Base-by-base conservation (phyloP, 1,140 invertebrate species). In the Zaprionus kolodkinae region DNA sequence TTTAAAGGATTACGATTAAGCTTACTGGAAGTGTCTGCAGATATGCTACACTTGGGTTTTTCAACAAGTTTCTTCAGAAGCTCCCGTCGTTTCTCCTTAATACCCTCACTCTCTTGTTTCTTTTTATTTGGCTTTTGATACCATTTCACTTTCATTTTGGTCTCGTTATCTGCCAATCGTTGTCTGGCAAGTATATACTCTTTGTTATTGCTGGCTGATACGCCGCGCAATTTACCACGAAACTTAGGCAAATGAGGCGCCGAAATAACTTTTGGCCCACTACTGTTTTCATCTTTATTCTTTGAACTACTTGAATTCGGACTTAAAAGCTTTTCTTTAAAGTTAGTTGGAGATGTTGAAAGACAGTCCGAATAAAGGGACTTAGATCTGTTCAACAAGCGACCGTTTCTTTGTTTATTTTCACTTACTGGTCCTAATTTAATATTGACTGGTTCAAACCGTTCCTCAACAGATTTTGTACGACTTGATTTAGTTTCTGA, bases 21-120 rank as follows among this genome's bases (percentile, higher is more conserved):
- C 5, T 69, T 68, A 21, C 38, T 56, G 6, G 5, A 12, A 0
- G 5, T 2, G 1, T 7, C 25, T n/a, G 27, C 0, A 13, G 36
- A 12, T 2, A 11, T 12, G 21, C 27, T 30, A 11, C 52, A 0
- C 11, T 56, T 61, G 0, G 57, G 27, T 33, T 64, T 71, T 13
- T 84, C 82, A 0, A 72, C 27, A 0, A 92, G 15, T 71, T 91
- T 82, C 55, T 88, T 91, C 0, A 92, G 64, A 6, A 43, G 57
- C 21, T 92, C 88, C 13, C 81, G 84, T 5, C 88, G 91, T 6
- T 57, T 75, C 35, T 91, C 63, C 21, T 73, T 92, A 7, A 77
- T 75, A 11, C 55, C 17, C 7, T 60, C 30, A 10, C 43, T 63
- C 0, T 84, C 75, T 0, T 72, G 75, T 30, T 75, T 79, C n/a